Evolutionary conservation across 1,140 invertebrate genomes (phyloP).

Genomic region (Sogatella furcifera): DNA sequence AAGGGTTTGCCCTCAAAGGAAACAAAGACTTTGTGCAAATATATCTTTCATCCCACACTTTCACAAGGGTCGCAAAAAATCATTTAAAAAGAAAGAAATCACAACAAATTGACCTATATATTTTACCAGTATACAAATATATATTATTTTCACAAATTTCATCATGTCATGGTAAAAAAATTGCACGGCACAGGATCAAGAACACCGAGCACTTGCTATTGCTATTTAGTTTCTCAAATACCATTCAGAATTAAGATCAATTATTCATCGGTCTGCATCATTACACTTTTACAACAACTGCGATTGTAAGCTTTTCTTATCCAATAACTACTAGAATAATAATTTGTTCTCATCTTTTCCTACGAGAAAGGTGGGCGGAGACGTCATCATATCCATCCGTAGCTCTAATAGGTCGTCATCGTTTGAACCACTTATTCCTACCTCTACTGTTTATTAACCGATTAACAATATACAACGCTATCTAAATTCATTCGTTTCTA

Average conservation of each 20-base stretch:
- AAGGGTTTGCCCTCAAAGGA: not conserved
- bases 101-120: not conserved
- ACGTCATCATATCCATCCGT: not conserved
- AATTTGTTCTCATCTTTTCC: constrained; percentile 14
- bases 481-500: constrained; percentile 7
- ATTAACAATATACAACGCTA: constrained; percentile 8
- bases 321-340: constrained; percentile 1
- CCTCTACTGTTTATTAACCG: constrained; percentile 8
- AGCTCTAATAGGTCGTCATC: no score
- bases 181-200: not conserved
- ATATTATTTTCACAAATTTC: constrained; percentile 7
- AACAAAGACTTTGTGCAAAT: not conserved
- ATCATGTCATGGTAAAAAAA: constrained; percentile 18
- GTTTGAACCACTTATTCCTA: constrained; percentile 3
- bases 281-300: constrained; percentile 15
- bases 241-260: constrained; percentile 9
- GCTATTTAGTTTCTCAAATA: constrained; percentile 6
- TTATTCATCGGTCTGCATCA: constrained; percentile 11
- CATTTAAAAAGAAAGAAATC: no score
- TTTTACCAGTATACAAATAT: constrained; percentile 8
- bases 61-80: not conserved
- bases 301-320: constrained; percentile 8
- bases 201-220: constrained; percentile 2
- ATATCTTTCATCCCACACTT: not conserved
- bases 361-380: constrained; percentile 26